Evolutionary conservation across 2,888 invertebrate genomes (phyloP), one percentile per base, ranked within the genome.

Genomic region (Hypselothyrea guttata): DNA sequence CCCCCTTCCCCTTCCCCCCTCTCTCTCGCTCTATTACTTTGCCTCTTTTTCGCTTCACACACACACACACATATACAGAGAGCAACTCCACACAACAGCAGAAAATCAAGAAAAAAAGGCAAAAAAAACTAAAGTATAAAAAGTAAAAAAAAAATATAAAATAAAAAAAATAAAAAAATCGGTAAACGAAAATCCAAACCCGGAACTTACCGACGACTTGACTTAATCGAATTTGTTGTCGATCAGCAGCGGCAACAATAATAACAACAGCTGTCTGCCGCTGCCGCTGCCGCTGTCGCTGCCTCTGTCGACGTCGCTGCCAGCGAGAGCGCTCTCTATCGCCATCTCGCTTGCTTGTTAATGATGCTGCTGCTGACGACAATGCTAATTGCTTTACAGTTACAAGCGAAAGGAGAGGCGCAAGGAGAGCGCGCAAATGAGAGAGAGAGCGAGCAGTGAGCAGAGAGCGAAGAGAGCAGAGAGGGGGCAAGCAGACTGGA

Each of bases 171-270:
- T 16, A 34, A 35, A 54, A 57, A 66, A 75, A 72, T 51, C 57
- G 75, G 54, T 65, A 66, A 77, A 81, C 71, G 63, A 81, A 78
- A 79, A 78, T 78, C 73, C 85, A 78, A 78, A 81, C 81, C 81
- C 85, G 81, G 81, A 81, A 81, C 79, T 84, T 72, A 54, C 61
- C 22, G n/a, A n/a, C n/a, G n/a, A n/a, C n/a, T n/a, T 51, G 51
- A 78, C 71, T 76, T 85, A 84, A 85, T 85, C 85, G 83, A 81
- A 81, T 78, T 78, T 75, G 83, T 82, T 81, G 73, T 57, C 78
- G 82, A 84, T 84, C 82, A 52, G 40, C 49, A 37, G 54, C 57
- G 45, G 60, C 38, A 22, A 22, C 22, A 22, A 22, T 22, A 22
- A 22, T 22, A 22, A 22, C 48, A 30, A 45, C 28, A 22, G 44